Conservation (phyloP, 2,888 invertebrate genomes). For the Phyllotreta striolata region DNA sequence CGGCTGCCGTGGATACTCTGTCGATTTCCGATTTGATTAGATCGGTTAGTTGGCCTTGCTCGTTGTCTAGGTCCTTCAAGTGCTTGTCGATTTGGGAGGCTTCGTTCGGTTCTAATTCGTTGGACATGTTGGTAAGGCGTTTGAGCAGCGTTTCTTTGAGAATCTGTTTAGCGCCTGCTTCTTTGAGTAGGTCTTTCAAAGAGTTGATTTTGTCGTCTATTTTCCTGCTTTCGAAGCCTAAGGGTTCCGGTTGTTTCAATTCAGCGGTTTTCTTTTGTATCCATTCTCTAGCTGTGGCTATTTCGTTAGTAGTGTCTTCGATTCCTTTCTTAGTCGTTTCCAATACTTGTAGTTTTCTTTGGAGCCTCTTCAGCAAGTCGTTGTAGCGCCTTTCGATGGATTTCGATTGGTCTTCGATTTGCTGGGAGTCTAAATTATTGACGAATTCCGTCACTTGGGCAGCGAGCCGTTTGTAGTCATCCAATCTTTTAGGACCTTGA, state of each 20-base stretch:
- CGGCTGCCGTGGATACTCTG: constrained; percentile 72
- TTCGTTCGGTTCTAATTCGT: constrained; percentile 86
- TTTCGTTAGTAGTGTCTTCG: constrained; percentile 81
- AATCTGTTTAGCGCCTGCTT: constrained; percentile 84
- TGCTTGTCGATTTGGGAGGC: constrained; percentile 80
- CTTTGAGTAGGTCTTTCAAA: constrained; percentile 78
- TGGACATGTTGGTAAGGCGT: constrained; percentile 82
- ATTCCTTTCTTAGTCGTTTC: constrained; percentile 86
- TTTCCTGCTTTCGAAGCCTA: constrained; percentile 80
- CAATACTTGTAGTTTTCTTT: constrained; percentile 83
- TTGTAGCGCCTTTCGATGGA: constrained; percentile 84
- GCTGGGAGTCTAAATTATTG: constrained; percentile 88
- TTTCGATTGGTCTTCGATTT: constrained; percentile 88
- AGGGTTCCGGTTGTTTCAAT: constrained; percentile 70
- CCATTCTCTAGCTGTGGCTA: constrained; percentile 82
- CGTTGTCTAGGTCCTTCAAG: constrained; percentile 74
- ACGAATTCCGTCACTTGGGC: constrained; percentile 79
- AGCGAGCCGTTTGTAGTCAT: constrained; percentile 74
- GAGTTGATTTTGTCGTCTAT: constrained; percentile 78
- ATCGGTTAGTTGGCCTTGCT: constrained; percentile 77
- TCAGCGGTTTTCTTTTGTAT: constrained; percentile 76
- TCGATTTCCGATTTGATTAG: constrained; percentile 79
- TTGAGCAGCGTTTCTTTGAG: constrained; percentile 84
- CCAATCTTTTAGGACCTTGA: constrained; percentile 75
- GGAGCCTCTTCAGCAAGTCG: constrained; percentile 84